A percentile compares a stretch with the other conserved stretches of the same genome.
Conservation (phyloP, 2,113 vertebrate species). For the Antidorcas marsupialis region DNA sequence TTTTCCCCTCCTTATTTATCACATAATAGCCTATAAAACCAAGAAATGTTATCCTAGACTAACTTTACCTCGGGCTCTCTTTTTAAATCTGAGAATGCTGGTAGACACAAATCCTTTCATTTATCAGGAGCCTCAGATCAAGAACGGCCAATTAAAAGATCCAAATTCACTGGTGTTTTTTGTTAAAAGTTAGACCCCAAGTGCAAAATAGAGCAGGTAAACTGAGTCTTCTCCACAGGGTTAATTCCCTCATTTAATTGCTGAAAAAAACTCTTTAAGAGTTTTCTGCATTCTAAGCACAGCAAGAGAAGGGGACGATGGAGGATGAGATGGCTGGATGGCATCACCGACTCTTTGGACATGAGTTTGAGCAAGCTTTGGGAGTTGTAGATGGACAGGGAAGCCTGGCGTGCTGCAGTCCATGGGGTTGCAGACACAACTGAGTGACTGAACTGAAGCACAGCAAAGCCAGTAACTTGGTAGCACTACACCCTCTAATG, state of each 20-base stretch:
- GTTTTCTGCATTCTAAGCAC: neutral
- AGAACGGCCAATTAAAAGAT: neutral
- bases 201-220: neutral
- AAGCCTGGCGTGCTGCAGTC: neutral
- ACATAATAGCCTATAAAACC: neutral
- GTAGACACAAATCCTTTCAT: neutral
- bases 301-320: neutral
- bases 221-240: neutral
- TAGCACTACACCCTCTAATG: constrained; percentile 71
- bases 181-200: neutral
- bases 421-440: neutral
- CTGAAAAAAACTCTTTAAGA: neutral
- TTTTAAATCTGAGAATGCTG: neutral
- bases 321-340: neutral
- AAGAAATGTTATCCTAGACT: neutral
- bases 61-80: neutral
- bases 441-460: neutral
- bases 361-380: neutral
- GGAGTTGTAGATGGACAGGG: neutral
- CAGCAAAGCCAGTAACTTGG: neutral
- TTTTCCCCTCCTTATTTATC: rapidly evolving
- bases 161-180: neutral
- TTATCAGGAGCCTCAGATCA: neutral
- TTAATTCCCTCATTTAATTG: neutral
- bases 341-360: neutral